A percentile compares a stretch with the other conserved stretches of the same genome.
phyloP scores from a whole-genome alignment of 30 jellyfish, hydroid and myxozoan species.

The Aurelia sp. region DNA sequence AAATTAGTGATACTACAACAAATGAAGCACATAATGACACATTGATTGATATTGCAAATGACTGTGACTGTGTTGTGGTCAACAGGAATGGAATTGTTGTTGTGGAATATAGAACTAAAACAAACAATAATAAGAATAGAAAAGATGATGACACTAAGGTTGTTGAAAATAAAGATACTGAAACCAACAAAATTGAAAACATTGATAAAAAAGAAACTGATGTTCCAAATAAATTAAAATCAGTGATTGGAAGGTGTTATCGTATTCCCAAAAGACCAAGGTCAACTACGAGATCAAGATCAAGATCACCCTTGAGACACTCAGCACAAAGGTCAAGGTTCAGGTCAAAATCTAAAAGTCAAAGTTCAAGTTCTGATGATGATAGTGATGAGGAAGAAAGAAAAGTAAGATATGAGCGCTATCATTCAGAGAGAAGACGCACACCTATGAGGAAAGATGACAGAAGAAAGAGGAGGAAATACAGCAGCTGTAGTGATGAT shows the following conservation, averaged over 20 bases:
- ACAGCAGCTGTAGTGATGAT: constrained; percentile 82
- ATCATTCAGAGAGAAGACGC: constrained; percentile 63
- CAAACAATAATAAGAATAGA: not conserved
- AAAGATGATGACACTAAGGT: not conserved
- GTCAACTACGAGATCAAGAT: constrained; percentile 42
- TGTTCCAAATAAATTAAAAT: not conserved
- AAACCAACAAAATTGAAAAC: not conserved
- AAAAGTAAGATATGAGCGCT: constrained; percentile 39
- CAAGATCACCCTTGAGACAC: constrained; percentile 56
- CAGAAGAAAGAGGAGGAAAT: constrained; percentile 57
- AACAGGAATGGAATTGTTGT: constrained; percentile 60
- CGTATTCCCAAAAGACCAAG: constrained; percentile 41
- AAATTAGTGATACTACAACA: too few species aligned
- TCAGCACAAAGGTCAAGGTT: constrained; percentile 14
- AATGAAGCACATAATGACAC: too few species aligned
- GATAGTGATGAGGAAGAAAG: constrained; percentile 6
- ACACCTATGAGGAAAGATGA: constrained; percentile 71
- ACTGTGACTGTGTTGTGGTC: constrained; percentile 26
- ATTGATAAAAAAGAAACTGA: not conserved
- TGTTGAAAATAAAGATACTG: not conserved
- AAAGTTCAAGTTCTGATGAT: constrained; percentile 61
- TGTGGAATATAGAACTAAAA: constrained; percentile 15
- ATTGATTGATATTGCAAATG: not conserved
- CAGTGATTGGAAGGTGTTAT: constrained; percentile 48
- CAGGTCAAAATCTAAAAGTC: constrained; percentile 54